Conservation (phyloP, 2,113 vertebrate species). For the Jacana jacana region DNA sequence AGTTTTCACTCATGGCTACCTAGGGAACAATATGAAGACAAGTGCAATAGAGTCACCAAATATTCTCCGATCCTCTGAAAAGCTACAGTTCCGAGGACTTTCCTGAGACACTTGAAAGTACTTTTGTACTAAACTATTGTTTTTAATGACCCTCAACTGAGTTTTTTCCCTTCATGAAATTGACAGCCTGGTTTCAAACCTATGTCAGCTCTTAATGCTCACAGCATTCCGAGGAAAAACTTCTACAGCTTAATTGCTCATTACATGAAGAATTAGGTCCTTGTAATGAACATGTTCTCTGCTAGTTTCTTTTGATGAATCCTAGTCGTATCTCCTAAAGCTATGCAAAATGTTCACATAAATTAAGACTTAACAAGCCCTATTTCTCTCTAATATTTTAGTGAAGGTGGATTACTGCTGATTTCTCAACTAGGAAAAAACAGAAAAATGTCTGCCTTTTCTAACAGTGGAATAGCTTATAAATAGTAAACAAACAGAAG, state of each 20-base stretch:
- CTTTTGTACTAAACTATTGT: neutral
- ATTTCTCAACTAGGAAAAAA: neutral
- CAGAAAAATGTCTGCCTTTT: neutral
- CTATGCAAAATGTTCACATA: neutral
- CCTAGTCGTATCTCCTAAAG: neutral
- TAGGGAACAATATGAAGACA: neutral
- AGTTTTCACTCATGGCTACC: neutral
- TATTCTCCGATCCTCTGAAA: neutral
- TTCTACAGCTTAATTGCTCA: slow-evolving; percentile 6
- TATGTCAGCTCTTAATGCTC: neutral
- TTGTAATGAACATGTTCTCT: neutral
- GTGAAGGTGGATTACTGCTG: neutral
- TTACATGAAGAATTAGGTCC: neutral
- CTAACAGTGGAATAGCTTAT: neutral
- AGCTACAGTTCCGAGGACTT: neutral
- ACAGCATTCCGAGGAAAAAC: neutral
- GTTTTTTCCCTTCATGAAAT: neutral
- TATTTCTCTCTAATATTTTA: neutral
- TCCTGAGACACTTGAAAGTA: neutral
- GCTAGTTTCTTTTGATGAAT: slow-evolving; percentile 30
- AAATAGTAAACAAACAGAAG: neutral
- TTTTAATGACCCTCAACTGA: neutral
- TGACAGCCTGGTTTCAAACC: neutral
- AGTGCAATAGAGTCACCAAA: neutral
- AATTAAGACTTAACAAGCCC: neutral